Conservation (phyloP, 2,888 invertebrate species). For the Beris morrisii region DNA sequence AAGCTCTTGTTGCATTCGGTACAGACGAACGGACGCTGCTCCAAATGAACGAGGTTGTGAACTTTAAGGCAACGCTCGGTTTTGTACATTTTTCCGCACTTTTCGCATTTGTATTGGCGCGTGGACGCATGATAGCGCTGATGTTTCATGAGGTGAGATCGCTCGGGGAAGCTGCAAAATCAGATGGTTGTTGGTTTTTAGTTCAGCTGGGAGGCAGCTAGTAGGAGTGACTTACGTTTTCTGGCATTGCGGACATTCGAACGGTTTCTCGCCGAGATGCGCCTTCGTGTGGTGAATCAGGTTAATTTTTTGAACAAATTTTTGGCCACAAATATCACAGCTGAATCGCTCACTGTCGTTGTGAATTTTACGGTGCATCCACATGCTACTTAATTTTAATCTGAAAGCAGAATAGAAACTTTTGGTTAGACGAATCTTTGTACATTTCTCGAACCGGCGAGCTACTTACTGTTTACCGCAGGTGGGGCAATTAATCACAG, state of each 20-base stretch:
- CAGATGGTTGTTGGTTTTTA: neutral
- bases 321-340: slow-evolving; percentile 56
- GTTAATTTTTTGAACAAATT: slow-evolving; percentile 57
- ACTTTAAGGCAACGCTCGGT: slow-evolving; percentile 63
- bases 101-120: slow-evolving; percentile 54
- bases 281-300: slow-evolving; percentile 54
- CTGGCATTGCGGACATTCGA: slow-evolving; percentile 54
- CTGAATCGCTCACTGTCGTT: slow-evolving; percentile 55
- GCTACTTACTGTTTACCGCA: slow-evolving; percentile 54
- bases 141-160: slow-evolving; percentile 55
- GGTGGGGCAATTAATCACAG: slow-evolving; percentile 55
- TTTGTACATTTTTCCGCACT: slow-evolving; percentile 58
- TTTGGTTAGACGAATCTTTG: neutral
- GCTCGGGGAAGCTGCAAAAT: slow-evolving; percentile 50
- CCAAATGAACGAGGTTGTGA: slow-evolving; percentile 60
- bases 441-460: neutral
- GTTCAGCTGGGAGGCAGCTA: too few relatives aligned
- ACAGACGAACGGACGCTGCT: slow-evolving; percentile 60
- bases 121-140: slow-evolving; percentile 55
- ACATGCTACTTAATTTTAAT: slow-evolving; percentile 55
- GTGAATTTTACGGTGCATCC: slow-evolving; percentile 57
- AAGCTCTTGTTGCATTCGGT: slow-evolving; percentile 62
- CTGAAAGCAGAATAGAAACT: slow-evolving; percentile 40
- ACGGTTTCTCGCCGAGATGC: slow-evolving; percentile 54
- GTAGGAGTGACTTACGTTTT: slow-evolving; percentile 45